Conservation (phyloP, 2,888 invertebrate genomes). For the Euproctis similis region DNA sequence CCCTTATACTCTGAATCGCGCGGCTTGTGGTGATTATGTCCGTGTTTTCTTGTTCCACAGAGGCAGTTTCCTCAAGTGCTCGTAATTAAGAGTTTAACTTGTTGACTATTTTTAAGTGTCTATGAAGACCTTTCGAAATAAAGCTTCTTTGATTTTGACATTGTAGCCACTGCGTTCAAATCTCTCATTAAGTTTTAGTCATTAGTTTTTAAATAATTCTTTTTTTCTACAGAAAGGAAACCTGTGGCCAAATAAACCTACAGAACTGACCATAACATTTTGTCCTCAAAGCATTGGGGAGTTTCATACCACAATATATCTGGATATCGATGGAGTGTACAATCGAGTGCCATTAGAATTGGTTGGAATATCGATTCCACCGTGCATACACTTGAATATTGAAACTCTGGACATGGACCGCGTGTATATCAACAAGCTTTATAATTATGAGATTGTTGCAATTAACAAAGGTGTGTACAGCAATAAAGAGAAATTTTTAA, state of each 20-base stretch:
- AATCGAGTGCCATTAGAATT: conserved; percentile 70
- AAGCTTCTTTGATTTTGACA: too few species aligned
- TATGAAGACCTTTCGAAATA: too few species aligned
- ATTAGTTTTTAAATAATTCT: too few species aligned
- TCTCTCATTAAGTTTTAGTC: too few species aligned
- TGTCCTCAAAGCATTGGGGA: conserved; percentile 68
- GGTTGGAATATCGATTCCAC: conserved; percentile 75
- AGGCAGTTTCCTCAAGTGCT: too few species aligned
- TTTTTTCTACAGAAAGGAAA: conserved; percentile 67
- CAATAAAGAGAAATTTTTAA: too few species aligned
- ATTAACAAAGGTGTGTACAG: conserved; percentile 77
- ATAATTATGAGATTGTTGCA: conserved; percentile 77
- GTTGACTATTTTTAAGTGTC: too few species aligned
- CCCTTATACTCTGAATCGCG: too few species aligned
- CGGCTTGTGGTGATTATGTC: too few species aligned
- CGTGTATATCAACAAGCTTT: conserved; percentile 74
- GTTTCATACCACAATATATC: conserved; percentile 65
- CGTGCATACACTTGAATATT: conserved; percentile 71
- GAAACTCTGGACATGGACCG: conserved; percentile 73
- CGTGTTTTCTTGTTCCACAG: too few species aligned
- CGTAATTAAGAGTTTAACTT: too few species aligned
- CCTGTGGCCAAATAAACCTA: conserved; percentile 73
- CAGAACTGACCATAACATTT: conserved; percentile 73
- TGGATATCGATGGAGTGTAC: conserved; percentile 75
- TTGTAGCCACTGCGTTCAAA: too few species aligned